Percentiles rank a stretch among this genome's conserved stretches.
phyloP scores from a whole-genome alignment of 2,797 vertebrate genomes.

The Diplodus puntazzo region DNA sequence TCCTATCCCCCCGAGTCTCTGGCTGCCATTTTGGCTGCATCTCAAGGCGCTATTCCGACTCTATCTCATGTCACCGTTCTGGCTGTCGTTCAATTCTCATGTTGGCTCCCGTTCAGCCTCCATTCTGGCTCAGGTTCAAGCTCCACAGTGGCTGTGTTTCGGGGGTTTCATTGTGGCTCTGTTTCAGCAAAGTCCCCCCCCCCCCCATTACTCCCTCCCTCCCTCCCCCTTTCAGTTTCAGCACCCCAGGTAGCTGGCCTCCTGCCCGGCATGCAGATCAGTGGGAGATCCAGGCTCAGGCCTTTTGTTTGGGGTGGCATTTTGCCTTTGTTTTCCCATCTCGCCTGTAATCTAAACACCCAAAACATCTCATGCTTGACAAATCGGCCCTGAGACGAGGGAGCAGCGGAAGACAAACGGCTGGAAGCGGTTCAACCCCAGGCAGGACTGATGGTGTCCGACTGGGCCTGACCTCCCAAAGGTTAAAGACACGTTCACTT shows the following conservation, averaged over 20 bases:
- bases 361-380: conserved; percentile 85
- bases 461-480: conserved; percentile 87
- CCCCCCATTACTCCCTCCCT: background rate
- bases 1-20: conserved; percentile 72
- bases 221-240: conserved; percentile 71
- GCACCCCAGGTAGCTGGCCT: conserved; percentile 87
- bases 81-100: conserved; percentile 79
- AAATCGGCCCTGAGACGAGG: conserved; percentile 83
- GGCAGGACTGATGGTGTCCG: conserved; percentile 87
- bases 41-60: conserved; percentile 81
- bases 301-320: conserved; percentile 87
- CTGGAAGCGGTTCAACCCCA: conserved; percentile 84
- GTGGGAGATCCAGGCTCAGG: conserved; percentile 82
- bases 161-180: conserved; percentile 80
- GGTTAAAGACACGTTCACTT: conserved; percentile 89
- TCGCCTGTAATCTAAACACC: conserved; percentile 88
- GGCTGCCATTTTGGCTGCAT: conserved; percentile 82
- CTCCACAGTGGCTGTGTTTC: conserved; percentile 75
- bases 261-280: conserved; percentile 81
- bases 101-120: conserved; percentile 79
- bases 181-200: conserved; percentile 70
- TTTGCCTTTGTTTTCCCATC: conserved; percentile 87
- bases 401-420: conserved; percentile 85
- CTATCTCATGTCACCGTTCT: conserved; percentile 83
- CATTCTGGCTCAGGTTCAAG: conserved; percentile 81